These are phyloP conservation scores for Bubo scandiacus DNA, from an alignment of 2,113 vertebrate species.

Conservation along the genomic window DNA sequence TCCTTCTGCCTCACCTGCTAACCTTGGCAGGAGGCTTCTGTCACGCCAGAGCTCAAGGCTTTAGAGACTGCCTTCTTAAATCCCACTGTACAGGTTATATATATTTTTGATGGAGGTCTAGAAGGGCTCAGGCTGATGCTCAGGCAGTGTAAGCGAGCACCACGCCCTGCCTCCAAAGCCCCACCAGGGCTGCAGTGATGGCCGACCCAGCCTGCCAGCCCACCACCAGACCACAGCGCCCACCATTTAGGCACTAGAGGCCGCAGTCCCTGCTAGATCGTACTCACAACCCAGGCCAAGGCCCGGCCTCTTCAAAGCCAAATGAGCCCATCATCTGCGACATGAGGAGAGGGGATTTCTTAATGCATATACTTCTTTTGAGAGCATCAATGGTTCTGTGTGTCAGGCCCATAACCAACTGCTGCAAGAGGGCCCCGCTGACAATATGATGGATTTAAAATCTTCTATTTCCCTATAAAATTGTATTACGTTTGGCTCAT, in stretches of 20 bases:
- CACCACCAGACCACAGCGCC: background rate
- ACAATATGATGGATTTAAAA: background rate
- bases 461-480: background rate
- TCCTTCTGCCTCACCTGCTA: background rate
- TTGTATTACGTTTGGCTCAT: background rate
- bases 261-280: rapidly evolving
- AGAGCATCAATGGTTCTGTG: background rate
- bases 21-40: background rate
- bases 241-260: background rate
- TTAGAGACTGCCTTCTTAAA: background rate
- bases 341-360: background rate
- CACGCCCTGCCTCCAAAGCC: background rate
- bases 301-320: background rate
- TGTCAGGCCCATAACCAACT: background rate
- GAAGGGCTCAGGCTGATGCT: background rate
- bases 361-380: background rate
- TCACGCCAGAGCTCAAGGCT: background rate
- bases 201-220: rapidly evolving
- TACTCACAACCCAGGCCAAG: background rate
- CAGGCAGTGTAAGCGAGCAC: background rate
- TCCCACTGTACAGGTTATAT: background rate
- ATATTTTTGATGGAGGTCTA: background rate
- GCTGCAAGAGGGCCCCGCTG: background rate
- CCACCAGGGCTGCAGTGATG: background rate
- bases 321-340: too few relatives aligned